These are phyloP conservation scores for Gerris lacustris DNA, from an alignment of 2,888 invertebrate genomes.

Conservation along the genomic window DNA sequence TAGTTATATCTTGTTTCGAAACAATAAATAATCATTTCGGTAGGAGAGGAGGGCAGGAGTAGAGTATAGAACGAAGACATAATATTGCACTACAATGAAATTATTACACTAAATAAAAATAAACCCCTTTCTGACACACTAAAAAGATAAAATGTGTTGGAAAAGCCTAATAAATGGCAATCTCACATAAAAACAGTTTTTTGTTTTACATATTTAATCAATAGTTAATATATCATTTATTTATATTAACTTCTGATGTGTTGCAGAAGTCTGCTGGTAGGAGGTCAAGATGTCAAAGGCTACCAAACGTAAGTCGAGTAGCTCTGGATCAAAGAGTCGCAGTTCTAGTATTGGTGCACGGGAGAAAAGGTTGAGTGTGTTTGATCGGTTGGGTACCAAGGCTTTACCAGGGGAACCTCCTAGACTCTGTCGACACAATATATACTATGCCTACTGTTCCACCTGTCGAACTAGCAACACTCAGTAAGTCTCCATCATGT, in stretches of 20 bases:
- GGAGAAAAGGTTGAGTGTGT: conserved; percentile 52
- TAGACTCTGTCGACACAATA: conserved; percentile 34
- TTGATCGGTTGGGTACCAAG: conserved; percentile 69
- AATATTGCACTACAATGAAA: too few relatives aligned
- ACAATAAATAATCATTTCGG: too few relatives aligned
- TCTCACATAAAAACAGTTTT: too few relatives aligned
- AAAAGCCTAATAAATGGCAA: too few relatives aligned
- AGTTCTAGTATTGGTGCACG: conserved; percentile 20
- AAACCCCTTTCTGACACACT: too few relatives aligned
- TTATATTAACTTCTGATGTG: background rate
- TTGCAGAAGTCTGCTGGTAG: conserved; percentile 7
- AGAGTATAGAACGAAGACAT: too few relatives aligned
- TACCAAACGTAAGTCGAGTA: conserved; percentile 25
- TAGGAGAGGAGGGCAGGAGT: too few relatives aligned
- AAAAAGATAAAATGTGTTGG: too few relatives aligned
- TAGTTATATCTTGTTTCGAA: too few relatives aligned
- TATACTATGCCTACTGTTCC: background rate
- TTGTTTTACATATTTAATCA: too few relatives aligned
- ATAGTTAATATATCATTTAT: too few relatives aligned
- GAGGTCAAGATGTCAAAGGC: conserved; percentile 27
- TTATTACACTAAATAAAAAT: too few relatives aligned
- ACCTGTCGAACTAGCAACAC: background rate
- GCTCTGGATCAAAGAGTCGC: conserved; percentile 21
- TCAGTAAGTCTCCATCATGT: background rate
- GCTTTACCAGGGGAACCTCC: conserved; percentile 40